These are phyloP conservation scores for Drosophila anomalipes DNA, from an alignment of 2,888 invertebrate species.

Conservation along the genomic window DNA sequence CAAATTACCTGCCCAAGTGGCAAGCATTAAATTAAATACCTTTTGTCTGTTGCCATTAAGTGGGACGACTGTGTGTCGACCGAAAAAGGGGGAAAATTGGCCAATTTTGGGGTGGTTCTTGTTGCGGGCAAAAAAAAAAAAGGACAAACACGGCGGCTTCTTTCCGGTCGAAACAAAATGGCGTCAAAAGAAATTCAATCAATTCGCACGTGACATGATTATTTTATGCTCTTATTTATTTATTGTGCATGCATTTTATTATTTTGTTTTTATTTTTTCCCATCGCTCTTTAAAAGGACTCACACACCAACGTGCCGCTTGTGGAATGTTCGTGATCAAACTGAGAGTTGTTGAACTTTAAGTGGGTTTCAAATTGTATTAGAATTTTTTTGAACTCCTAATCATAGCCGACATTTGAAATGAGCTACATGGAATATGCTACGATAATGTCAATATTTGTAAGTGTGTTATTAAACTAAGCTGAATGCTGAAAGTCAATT, in stretches of 20 bases:
- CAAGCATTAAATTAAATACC: conserved; percentile 76
- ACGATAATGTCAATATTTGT: neutral
- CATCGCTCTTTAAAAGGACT: conserved; percentile 30
- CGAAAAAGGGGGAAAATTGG: conserved; percentile 4
- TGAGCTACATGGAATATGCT: conserved; percentile 6
- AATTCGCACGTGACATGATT: conserved; percentile 84
- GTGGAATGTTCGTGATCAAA: conserved; percentile 20
- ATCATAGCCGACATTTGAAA: conserved; percentile 10
- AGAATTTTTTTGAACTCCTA: neutral
- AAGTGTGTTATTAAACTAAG: neutral
- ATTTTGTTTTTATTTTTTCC: conserved; percentile 28
- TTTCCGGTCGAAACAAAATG: conserved; percentile 60
- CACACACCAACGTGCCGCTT: conserved; percentile 14
- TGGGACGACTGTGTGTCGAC: conserved; percentile 45
- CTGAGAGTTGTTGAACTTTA: conserved; percentile 14
- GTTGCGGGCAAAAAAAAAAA: conserved; percentile 6
- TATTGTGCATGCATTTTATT: conserved; percentile 68
- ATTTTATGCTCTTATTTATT: conserved; percentile 76
- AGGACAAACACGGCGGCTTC: conserved; percentile 23
- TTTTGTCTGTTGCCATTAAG: conserved; percentile 73
- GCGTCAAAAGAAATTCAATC: conserved; percentile 77
- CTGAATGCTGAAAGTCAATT: neutral
- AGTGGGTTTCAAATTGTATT: conserved; percentile 8
- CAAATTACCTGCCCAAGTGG: conserved; percentile 72
- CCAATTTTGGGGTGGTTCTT: conserved; percentile 5